phyloP scores from a whole-genome alignment of 53 echinoderm and acorn worm species.

The Temnopleurus reevesii region DNA sequence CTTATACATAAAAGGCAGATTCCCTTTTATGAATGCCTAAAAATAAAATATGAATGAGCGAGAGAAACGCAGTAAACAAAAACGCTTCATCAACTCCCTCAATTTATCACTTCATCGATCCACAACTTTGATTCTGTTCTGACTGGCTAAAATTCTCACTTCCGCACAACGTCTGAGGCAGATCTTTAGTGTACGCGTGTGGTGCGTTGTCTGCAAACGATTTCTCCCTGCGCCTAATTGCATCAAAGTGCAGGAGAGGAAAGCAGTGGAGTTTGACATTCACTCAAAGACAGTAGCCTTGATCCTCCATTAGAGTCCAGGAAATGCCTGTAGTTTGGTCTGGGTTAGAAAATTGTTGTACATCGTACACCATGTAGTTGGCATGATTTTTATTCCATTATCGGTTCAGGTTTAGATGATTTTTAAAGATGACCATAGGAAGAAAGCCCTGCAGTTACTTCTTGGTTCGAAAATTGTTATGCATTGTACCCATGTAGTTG shows the following conservation, averaged over 20 bases:
- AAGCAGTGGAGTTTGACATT: slow-evolving; percentile 5
- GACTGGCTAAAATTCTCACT: neutral
- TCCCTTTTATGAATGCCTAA: too few relatives aligned
- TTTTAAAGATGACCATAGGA: too few relatives aligned
- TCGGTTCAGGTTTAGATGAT: too few relatives aligned
- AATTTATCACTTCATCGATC: neutral
- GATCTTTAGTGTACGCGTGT: neutral
- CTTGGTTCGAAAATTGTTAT: too few relatives aligned
- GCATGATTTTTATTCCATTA: neutral
- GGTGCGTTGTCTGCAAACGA: neutral
- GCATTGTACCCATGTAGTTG: too few relatives aligned
- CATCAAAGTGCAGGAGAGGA: neutral
- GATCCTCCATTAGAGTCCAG: neutral
- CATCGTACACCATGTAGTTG: neutral
- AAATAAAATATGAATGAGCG: too few relatives aligned
- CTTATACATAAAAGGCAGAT: too few relatives aligned
- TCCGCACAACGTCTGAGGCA: neutral
- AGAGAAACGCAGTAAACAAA: neutral
- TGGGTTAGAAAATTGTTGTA: neutral
- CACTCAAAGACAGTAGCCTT: slow-evolving; percentile 24
- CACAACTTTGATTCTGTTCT: neutral
- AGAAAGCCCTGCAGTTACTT: too few relatives aligned
- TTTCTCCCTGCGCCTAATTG: slow-evolving; percentile 11
- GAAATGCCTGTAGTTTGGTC: slow-evolving; percentile 17
- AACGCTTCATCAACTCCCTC: slow-evolving; percentile 7